Evolutionary conservation across 2,888 invertebrate species (phyloP).

Genomic region (Acanthosepion lycidas): DNA sequence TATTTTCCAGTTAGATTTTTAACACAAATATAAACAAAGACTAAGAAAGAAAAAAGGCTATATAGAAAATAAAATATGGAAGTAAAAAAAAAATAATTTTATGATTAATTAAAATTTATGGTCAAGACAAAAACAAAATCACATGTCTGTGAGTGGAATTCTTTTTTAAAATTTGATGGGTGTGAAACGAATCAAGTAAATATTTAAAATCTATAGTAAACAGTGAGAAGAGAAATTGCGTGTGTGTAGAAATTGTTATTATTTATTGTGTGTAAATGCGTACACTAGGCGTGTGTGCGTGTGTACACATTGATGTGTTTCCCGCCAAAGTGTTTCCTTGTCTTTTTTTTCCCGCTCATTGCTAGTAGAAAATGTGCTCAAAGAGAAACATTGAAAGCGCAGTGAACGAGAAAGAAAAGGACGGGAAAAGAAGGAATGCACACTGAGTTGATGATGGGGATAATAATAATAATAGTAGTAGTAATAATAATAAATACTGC

Average conservation of each 20-base stretch:
- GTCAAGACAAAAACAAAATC: too few relatives aligned
- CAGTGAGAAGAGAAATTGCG: too few relatives aligned
- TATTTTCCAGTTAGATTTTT: too few relatives aligned
- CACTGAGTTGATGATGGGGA: neutral
- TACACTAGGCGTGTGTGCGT: neutral
- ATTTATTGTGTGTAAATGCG: neutral
- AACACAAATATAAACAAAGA: too few relatives aligned
- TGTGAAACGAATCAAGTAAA: too few relatives aligned
- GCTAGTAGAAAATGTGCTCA: neutral
- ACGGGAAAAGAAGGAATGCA: neutral
- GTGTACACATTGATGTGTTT: neutral
- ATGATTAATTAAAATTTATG: too few relatives aligned
- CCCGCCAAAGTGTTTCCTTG: neutral
- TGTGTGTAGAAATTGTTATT: constrained; percentile 7
- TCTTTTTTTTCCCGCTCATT: neutral
- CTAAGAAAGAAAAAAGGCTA: too few relatives aligned
- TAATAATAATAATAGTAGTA: neutral
- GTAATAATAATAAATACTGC: neutral
- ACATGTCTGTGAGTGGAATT: too few relatives aligned
- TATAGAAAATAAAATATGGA: too few relatives aligned
- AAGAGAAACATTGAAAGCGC: neutral
- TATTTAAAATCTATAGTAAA: too few relatives aligned
- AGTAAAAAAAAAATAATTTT: too few relatives aligned
- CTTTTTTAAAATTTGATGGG: too few relatives aligned
- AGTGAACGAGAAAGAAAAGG: neutral